phyloP scores from a whole-genome alignment of 1,140 invertebrate species.

The Drosophila littoralis region DNA sequence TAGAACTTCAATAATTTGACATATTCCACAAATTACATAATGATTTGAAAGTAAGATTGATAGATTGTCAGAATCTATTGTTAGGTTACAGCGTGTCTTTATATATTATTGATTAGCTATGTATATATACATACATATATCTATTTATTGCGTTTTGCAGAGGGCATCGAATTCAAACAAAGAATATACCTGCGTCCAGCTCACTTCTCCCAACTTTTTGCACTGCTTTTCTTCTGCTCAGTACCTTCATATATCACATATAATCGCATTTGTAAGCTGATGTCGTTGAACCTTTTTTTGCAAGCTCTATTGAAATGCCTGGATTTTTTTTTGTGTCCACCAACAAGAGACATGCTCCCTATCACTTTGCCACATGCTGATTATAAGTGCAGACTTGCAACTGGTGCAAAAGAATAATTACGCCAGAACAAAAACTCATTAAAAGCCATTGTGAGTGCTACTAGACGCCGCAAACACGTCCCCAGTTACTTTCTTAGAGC shows the following conservation, averaged over 20 bases:
- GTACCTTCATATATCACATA: background rate
- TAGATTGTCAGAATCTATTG: no score
- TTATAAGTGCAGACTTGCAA: conserved; percentile 27
- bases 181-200: no score
- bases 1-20: no score
- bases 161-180: no score
- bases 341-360: background rate
- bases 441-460: conserved; percentile 38
- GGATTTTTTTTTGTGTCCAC: background rate
- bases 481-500: conserved; percentile 27
- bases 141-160: no score
- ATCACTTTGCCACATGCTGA: conserved; percentile 26
- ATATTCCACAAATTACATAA: no score
- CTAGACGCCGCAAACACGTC: conserved; percentile 32
- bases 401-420: conserved; percentile 59
- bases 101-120: no score
- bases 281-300: background rate
- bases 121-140: no score
- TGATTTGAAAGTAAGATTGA: no score
- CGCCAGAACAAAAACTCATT: conserved; percentile 72
- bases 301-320: background rate
- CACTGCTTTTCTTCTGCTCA: background rate
- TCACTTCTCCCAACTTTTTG: background rate
- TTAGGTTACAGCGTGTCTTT: no score
- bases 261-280: background rate